Evolutionary conservation across 2,888 invertebrate genomes (phyloP).

Genomic region (Phortica magna): DNA sequence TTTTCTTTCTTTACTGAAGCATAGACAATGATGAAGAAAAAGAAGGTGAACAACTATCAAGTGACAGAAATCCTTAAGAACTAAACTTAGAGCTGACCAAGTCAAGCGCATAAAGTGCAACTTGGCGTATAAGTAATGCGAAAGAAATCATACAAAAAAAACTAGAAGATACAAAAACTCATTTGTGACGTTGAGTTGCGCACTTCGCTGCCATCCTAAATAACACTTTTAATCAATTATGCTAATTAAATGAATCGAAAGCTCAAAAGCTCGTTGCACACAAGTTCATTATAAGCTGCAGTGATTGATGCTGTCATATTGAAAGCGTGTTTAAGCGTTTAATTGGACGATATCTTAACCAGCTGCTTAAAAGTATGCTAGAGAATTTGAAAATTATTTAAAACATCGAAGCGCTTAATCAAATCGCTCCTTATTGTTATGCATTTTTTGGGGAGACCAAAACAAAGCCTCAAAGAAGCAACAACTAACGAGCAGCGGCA

Average conservation of each 20-base stretch:
- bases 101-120: conserved; percentile 18
- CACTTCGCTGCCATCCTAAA: conserved; percentile 44
- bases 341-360: neutral
- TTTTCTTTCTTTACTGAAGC: conserved; percentile 59
- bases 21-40: conserved; percentile 4
- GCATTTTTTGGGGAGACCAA: too few relatives aligned
- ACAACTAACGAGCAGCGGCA: neutral
- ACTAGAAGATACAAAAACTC: conserved; percentile 37
- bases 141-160: neutral
- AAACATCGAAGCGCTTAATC: neutral
- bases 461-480: too few relatives aligned
- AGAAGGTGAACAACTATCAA: neutral
- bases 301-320: conserved; percentile 26
- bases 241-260: conserved; percentile 63
- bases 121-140: neutral
- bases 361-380: neutral
- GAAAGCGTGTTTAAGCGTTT: neutral
- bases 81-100: neutral
- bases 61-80: neutral
- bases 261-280: conserved; percentile 26
- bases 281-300: conserved; percentile 55
- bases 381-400: neutral
- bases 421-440: too few relatives aligned
- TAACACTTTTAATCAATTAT: conserved; percentile 73
- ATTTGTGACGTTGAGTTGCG: conserved; percentile 34